Evolutionary conservation across 2,797 vertebrate genomes (phyloP).

Genomic region (Chiroxiphia lanceolata): DNA sequence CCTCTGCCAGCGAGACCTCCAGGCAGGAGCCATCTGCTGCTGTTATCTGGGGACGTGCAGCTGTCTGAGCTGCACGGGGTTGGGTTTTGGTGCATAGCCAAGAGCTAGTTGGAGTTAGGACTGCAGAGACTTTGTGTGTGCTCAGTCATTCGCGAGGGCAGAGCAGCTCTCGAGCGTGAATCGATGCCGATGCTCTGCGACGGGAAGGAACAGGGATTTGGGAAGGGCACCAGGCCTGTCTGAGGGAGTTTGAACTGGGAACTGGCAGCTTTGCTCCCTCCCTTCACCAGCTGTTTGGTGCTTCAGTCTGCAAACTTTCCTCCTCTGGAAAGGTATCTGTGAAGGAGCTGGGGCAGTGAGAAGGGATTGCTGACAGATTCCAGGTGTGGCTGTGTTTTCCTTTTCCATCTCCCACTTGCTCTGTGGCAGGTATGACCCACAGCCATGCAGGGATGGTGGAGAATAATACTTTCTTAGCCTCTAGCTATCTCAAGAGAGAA

Average conservation of each 20-base stretch:
- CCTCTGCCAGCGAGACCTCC: conserved; percentile 3
- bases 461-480: neutral
- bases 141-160: neutral
- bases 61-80: neutral
- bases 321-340: neutral
- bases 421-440: neutral
- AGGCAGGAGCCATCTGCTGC: conserved; percentile 48
- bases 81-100: neutral
- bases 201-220: neutral
- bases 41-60: neutral
- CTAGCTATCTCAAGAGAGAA: neutral
- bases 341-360: neutral
- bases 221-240: neutral
- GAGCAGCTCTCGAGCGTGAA: neutral
- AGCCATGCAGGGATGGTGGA: neutral
- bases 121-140: conserved; percentile 10
- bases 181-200: accelerated
- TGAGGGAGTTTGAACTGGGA: neutral
- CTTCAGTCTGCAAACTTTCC: neutral
- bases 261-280: neutral
- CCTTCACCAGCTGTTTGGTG: neutral
- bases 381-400: neutral
- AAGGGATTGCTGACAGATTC: neutral
- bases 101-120: conserved; percentile 12
- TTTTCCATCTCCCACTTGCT: neutral